A percentile compares a stretch with the other conserved stretches of the same genome.
These are phyloP conservation scores for Noctua fimbriata DNA, from an alignment of 2,888 invertebrate species.

Conservation along the genomic window DNA sequence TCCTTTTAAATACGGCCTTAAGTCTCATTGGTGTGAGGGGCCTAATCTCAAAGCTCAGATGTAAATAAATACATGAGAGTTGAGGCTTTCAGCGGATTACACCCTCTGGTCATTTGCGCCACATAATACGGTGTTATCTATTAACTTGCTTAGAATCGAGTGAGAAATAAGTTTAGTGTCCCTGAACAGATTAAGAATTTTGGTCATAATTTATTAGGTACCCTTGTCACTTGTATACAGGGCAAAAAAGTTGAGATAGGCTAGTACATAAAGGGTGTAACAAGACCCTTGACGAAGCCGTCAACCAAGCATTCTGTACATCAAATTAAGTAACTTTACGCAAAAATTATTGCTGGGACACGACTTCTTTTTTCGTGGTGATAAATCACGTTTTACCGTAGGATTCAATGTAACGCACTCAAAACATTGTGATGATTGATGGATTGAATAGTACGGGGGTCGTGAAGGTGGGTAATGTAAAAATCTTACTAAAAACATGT, in stretches of 20 bases:
- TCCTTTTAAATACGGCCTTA: conserved; percentile 58
- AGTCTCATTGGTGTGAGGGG: conserved; percentile 24
- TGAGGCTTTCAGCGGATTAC: conserved; percentile 55
- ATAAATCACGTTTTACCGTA: no score
- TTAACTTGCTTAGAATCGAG: conserved; percentile 42
- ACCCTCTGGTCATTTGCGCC: conserved; percentile 38
- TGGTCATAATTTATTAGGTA: conserved; percentile 46
- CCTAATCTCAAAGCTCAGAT: conserved; percentile 55
- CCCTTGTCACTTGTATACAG: conserved; percentile 30
- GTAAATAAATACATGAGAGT: conserved; percentile 61
- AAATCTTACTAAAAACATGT: no score
- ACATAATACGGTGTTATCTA: conserved; percentile 52
- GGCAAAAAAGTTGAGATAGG: no score
- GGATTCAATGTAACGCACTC: no score
- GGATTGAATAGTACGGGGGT: no score
- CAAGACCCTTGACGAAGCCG: no score
- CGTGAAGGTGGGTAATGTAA: no score
- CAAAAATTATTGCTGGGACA: no score
- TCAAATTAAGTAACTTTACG: no score
- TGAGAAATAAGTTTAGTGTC: conserved; percentile 33
- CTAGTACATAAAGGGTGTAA: not conserved
- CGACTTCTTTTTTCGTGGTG: no score
- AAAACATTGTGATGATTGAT: no score
- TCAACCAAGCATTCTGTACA: no score
- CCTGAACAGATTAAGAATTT: conserved; percentile 40